Conservation (phyloP, 1,140 invertebrate species). For the Bilobella aurantiaca region DNA sequence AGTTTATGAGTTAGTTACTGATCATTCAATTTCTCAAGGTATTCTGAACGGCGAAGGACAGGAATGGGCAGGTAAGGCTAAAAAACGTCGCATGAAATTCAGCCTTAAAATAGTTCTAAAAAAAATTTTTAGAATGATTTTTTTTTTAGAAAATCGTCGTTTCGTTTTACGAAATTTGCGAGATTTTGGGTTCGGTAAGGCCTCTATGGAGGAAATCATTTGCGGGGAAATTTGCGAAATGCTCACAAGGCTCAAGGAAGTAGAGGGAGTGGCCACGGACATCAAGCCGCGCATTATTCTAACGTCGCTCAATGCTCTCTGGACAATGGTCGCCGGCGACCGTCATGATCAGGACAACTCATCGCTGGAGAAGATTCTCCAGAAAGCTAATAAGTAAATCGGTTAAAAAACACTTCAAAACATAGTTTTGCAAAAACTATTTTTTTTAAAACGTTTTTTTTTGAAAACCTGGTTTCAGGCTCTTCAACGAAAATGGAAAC, state of each 20-base stretch:
- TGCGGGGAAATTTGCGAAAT: constrained; percentile 21
- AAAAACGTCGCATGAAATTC: background rate
- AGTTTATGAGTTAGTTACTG: background rate
- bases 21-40: constrained; percentile 3
- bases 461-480: too few relatives aligned
- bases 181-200: constrained; percentile 26
- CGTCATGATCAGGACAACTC: background rate
- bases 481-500: too few relatives aligned
- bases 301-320: background rate
- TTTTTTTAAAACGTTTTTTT: too few relatives aligned
- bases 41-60: constrained; percentile 16
- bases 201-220: constrained; percentile 17
- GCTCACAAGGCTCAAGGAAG: background rate
- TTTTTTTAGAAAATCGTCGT: constrained; percentile 17
- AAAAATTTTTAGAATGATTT: background rate
- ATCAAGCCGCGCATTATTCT: background rate
- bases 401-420: background rate
- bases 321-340: background rate
- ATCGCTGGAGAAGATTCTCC: background rate
- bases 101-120: too few relatives aligned
- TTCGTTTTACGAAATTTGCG: constrained; percentile 16
- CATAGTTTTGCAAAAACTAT: too few relatives aligned
- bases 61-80: background rate
- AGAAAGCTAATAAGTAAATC: background rate
- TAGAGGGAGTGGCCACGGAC: background rate